These are phyloP conservation scores for Venturia canescens DNA, from an alignment of 1,140 invertebrate species.

Conservation along the genomic window DNA sequence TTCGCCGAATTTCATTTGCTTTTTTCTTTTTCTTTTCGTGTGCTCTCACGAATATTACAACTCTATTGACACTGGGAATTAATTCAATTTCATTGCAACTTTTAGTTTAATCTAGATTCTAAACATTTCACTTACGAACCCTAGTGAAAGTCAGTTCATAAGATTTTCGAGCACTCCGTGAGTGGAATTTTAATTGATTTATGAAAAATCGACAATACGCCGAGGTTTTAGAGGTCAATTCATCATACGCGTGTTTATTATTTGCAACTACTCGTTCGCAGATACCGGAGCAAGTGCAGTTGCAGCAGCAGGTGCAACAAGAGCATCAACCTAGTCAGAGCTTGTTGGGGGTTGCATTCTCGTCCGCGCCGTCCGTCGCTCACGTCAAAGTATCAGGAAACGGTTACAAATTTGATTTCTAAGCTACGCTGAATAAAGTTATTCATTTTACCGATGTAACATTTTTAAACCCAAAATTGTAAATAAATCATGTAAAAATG, in stretches of 20 bases:
- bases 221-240: too few relatives aligned
- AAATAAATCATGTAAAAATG: not conserved
- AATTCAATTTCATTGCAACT: too few relatives aligned
- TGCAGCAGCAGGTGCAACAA: constrained; percentile 51
- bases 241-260: not conserved
- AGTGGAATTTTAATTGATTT: too few relatives aligned
- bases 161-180: too few relatives aligned
- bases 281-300: constrained; percentile 58
- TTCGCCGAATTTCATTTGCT: not conserved
- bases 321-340: constrained; percentile 56
- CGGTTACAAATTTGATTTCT: constrained; percentile 69
- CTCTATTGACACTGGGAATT: too few relatives aligned
- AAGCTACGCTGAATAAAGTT: constrained; percentile 24
- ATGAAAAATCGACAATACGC: too few relatives aligned
- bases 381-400: constrained; percentile 67
- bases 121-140: too few relatives aligned
- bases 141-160: too few relatives aligned
- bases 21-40: not conserved
- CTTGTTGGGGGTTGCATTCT: constrained; percentile 68
- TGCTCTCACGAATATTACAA: too few relatives aligned
- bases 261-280: constrained; percentile 39
- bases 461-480: constrained; percentile 9
- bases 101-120: too few relatives aligned
- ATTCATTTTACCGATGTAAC: constrained; percentile 23
- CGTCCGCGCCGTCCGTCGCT: constrained; percentile 65